Base-by-base conservation (phyloP, 1,140 invertebrate genomes). In the Drosophila carrolli region DNA sequence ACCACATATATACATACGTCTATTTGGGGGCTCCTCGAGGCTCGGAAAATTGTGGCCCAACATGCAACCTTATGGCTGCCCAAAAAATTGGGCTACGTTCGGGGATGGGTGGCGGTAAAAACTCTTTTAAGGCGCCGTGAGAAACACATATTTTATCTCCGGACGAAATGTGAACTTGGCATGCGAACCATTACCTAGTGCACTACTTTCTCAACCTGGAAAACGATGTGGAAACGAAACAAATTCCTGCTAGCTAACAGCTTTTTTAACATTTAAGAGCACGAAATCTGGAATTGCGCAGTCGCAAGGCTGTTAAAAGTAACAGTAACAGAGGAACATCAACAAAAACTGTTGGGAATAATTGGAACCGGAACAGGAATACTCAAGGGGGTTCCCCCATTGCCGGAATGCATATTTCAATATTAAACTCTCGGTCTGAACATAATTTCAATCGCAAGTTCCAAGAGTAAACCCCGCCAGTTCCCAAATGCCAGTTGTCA, bases 261-360 rank as follows among this genome's bases (percentile, higher is more conserved):
- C 2, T 16, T n/a, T 9, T 0, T 4, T 79, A 82, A 82, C 83
- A 86, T 86, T 86, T 86, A 86, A 86, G 82, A 86, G 82, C 50
- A 51, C 11, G 1, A 1, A 10, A 16, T 5, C 4, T 1, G 6
- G n/a, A 0, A 55, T 19, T 85, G 78, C 83, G 82, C 82, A 85
- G 43, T 46, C 66, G 75, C 80, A 56, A 10, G 38, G 41, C 63
- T 81, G 68, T 75, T 62, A 70, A 41, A 5, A 5, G 2, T 7
- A 40, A 16, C 13, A 19, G 47, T 56, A 80, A 65, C 76, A 66
- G 70, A 37, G 53, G 37, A 29, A 11, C 0, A n/a, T 7, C 5
- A 6, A n/a, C 11, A 1, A 40, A 6, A 9, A 13, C 5, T 56
- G n/a, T 14, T 32, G 9, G 10, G 38, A 32, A 63, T 32, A 9